phyloP scores from a whole-genome alignment of 2,797 vertebrate genomes.

The Pipistrellus pipistrellus region DNA sequence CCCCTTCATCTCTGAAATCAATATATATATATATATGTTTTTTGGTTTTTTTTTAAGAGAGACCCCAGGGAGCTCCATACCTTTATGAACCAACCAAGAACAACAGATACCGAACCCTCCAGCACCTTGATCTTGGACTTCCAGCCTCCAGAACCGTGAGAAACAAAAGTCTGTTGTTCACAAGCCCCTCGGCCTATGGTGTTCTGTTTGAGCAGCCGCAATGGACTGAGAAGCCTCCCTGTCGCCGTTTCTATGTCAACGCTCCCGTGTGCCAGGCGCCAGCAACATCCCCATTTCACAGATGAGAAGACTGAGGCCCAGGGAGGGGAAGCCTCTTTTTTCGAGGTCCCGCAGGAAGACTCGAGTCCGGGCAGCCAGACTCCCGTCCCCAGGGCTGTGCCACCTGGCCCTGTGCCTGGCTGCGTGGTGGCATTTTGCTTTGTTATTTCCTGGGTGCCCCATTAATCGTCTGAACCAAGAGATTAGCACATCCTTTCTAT shows the following conservation, averaged over 20 bases:
- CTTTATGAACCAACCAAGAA: not conserved
- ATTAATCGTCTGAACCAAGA: constrained; percentile 25
- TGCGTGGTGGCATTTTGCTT: constrained; percentile 47
- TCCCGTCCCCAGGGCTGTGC: not conserved
- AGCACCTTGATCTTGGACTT: not conserved
- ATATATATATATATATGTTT: too few species aligned
- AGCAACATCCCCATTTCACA: not conserved
- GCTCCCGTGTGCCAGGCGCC: rapidly evolving
- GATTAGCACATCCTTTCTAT: constrained; percentile 22
- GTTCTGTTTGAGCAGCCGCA: not conserved
- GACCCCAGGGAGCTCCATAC: not conserved
- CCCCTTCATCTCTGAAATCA: too few species aligned
- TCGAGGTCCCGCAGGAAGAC: not conserved
- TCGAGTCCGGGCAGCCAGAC: rapidly evolving
- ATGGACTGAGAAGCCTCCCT: not conserved
- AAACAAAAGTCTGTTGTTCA: not conserved
- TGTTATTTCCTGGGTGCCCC: not conserved
- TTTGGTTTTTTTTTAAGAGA: not conserved
- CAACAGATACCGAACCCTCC: not conserved
- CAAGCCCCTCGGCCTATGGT: not conserved
- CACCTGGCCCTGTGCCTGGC: constrained; percentile 11
- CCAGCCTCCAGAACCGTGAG: not conserved
- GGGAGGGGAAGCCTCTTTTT: too few species aligned
- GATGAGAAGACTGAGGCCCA: not conserved
- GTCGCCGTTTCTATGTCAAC: rapidly evolving